A percentile compares a stretch with the other conserved stretches of the same genome.
Evolutionary conservation across 2,888 invertebrate genomes (phyloP).

Genomic region (Cerastoderma edule): DNA sequence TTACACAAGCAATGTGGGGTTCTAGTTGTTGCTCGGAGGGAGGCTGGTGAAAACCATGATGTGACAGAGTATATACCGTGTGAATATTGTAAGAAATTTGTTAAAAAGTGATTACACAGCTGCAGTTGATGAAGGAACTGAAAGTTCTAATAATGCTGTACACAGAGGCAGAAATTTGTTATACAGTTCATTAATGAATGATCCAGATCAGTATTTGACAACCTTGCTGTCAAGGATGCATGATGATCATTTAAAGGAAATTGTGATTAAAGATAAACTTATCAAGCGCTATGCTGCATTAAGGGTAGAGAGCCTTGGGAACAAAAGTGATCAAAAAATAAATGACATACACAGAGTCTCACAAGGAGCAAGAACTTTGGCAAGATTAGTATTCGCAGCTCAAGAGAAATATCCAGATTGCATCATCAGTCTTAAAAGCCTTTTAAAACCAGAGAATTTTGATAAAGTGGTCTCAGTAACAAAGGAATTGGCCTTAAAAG

Average conservation of each 20-base stretch:
- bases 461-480: conserved; percentile 37
- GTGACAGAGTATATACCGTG: conserved; percentile 36
- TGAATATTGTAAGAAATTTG: conserved; percentile 43
- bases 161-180: conserved; percentile 22
- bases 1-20: conserved; percentile 28
- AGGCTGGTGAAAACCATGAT: conserved; percentile 24
- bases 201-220: not conserved
- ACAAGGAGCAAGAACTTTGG: conserved; percentile 34
- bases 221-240: not conserved
- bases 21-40: conserved; percentile 35
- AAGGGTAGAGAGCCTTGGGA: not conserved
- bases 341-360: not conserved
- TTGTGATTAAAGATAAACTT: not conserved
- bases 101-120: conserved; percentile 34
- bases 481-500: conserved; percentile 28
- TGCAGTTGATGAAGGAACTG: conserved; percentile 11
- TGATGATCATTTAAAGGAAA: not conserved
- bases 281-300: not conserved
- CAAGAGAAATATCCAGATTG: conserved; percentile 26
- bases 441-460: conserved; percentile 38
- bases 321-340: not conserved
- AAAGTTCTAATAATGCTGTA: conserved; percentile 29
- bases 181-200: conserved; percentile 35
- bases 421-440: conserved; percentile 29
- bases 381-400: conserved; percentile 33